A percentile compares a stretch with the other conserved stretches of the same genome.
phyloP scores from a whole-genome alignment of 2,113 vertebrate genomes.

The Tautogolabrus adspersus region DNA sequence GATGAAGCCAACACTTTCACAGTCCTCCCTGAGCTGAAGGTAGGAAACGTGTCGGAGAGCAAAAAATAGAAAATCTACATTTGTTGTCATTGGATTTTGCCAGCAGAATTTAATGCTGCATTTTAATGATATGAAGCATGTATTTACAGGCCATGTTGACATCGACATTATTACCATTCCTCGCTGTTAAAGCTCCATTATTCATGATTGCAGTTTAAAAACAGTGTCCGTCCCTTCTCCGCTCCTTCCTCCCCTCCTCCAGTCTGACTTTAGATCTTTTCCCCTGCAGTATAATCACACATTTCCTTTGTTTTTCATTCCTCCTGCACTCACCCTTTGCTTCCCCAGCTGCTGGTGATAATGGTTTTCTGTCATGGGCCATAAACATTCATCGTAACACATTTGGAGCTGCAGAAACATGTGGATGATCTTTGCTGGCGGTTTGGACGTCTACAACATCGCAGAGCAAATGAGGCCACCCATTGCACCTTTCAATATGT shows the following conservation, averaged over 20 bases:
- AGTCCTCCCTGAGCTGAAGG: slow-evolving; percentile 31
- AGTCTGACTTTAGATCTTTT: slow-evolving; percentile 24
- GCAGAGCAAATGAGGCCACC: slow-evolving; percentile 45
- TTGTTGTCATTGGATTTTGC: neutral
- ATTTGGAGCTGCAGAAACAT: slow-evolving; percentile 23
- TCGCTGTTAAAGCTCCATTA: slow-evolving; percentile 23
- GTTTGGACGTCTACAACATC: slow-evolving; percentile 29
- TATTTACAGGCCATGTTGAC: neutral
- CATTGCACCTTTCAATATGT: slow-evolving; percentile 52
- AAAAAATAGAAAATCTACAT: slow-evolving; percentile 3
- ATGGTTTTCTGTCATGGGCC: slow-evolving; percentile 58
- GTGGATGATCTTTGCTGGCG: slow-evolving; percentile 25
- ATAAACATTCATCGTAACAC: slow-evolving; percentile 39
- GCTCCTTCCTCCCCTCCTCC: slow-evolving; percentile 3
- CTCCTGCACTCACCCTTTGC: slow-evolving; percentile 16
- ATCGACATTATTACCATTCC: neutral
- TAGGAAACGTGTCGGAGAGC: neutral
- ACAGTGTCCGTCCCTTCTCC: slow-evolving; percentile 3
- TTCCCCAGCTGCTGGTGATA: slow-evolving; percentile 47
- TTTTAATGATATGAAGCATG: neutral
- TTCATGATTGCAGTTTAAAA: slow-evolving; percentile 24
- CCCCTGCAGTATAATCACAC: slow-evolving; percentile 27
- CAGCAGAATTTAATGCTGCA: neutral
- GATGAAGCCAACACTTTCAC: slow-evolving; percentile 16
- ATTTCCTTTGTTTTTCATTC: slow-evolving; percentile 34